These are phyloP conservation scores for Limonius californicus DNA, from an alignment of 1,140 invertebrate species.

Conservation along the genomic window DNA sequence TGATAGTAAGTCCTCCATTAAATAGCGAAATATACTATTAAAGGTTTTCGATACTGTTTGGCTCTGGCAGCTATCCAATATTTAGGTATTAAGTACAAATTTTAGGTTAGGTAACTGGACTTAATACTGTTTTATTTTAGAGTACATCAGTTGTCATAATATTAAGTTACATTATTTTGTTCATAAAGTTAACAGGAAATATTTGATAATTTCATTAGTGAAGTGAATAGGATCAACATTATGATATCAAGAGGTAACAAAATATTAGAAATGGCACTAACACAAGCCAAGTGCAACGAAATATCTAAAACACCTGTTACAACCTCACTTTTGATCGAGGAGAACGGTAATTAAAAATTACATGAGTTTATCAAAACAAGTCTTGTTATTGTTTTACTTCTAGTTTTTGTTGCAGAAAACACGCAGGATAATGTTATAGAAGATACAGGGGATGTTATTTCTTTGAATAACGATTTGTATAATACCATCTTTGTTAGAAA, in stretches of 20 bases:
- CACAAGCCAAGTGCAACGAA: constrained; percentile 17
- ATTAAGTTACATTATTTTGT: constrained; percentile 21
- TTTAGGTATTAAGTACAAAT: constrained; percentile 2
- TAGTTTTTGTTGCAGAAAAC: constrained; percentile 19
- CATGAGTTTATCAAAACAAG: constrained; percentile 19
- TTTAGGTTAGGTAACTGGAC: constrained; percentile 8
- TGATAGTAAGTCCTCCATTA: constrained; percentile 1
- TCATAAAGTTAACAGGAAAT: constrained; percentile 20
- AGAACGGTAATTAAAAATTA: constrained; percentile 20
- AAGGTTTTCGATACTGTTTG: constrained; percentile 6
- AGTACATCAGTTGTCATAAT: constrained; percentile 19
- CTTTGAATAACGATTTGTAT: constrained; percentile 18
- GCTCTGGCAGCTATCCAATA: constrained; percentile 3
- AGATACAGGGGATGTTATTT: constrained; percentile 20
- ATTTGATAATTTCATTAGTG: constrained; percentile 18
- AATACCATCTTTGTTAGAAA: constrained; percentile 19
- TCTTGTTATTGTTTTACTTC: constrained; percentile 17
- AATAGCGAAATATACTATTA: not conserved
- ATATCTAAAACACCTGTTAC: constrained; percentile 23
- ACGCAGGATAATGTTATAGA: constrained; percentile 14
- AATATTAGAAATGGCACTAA: constrained; percentile 13
- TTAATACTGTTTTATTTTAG: constrained; percentile 19
- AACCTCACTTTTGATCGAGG: constrained; percentile 16
- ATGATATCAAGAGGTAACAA: constrained; percentile 17
- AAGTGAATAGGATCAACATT: constrained; percentile 16